These are phyloP conservation scores for Triplophysa dalaica DNA, from an alignment of 2,113 vertebrate genomes.

Conservation along the genomic window DNA sequence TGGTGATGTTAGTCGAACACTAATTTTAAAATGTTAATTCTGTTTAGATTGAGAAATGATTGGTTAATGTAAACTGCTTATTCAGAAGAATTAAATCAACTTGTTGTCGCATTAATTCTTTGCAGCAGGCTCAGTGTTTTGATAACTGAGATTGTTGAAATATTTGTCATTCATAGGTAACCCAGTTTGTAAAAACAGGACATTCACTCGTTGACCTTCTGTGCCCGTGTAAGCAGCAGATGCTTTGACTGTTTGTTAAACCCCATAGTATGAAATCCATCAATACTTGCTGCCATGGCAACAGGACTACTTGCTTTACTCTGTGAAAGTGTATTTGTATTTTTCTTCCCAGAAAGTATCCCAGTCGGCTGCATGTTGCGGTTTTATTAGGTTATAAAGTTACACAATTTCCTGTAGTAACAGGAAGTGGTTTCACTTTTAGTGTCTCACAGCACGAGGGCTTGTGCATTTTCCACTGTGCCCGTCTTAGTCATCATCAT, in stretches of 20 bases:
- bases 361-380: too few species aligned
- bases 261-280: neutral
- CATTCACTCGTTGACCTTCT: neutral
- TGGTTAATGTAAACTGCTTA: too few species aligned
- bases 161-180: too few species aligned
- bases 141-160: too few species aligned
- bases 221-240: neutral
- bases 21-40: too few species aligned
- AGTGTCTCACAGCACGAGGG: neutral
- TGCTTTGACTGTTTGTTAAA: neutral
- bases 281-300: neutral
- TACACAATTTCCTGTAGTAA: neutral
- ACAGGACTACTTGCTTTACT: neutral
- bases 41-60: too few species aligned
- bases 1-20: too few species aligned
- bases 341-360: neutral
- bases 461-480: constrained; percentile 55
- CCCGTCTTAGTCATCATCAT: constrained; percentile 36
- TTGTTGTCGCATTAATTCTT: too few species aligned
- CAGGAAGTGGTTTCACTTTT: neutral
- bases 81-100: too few species aligned
- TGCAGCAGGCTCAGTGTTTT: too few species aligned
- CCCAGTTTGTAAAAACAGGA: too few species aligned
- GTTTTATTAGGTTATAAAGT: too few species aligned
- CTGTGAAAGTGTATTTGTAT: neutral